Evolutionary conservation across 2,113 vertebrate species (phyloP), one percentile per base, ranked within the genome.

Genomic region (Chloropsis cyanopogon): DNA sequence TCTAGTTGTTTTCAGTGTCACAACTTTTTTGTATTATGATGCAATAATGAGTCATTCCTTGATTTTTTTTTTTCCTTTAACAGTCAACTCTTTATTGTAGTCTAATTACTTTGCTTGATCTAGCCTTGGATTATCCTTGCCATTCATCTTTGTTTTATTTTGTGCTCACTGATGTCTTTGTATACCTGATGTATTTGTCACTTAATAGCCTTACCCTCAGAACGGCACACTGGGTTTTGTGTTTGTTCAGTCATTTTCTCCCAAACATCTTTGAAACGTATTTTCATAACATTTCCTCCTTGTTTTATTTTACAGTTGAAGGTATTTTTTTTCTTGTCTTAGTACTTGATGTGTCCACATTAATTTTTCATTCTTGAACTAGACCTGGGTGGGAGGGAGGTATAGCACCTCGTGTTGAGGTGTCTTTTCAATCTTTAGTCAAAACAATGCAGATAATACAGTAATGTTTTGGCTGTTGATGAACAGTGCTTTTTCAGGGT

Each of bases 391-490:
- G n/a, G 21, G n/a, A 66, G 71, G 31, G 23, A 79, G 25, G 29
- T 86, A n/a, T 3, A 50, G 22, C 15, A 41, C 35, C 14, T 46
- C 0, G 0, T 41, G 24, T 33, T 33, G 44, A 82, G 18, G 14
- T 61, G 33, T 46, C 23, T 5, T 77, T 64, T 64, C 50, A 24
- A 56, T 37, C 42, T 78, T 46, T n/a, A 82, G 42, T 17, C 19
- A 46, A 69, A 82, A 49, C 14, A 70, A 14, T 37, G 42, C 14
- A 75, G 20, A 11, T 61, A 61, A 70, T 14, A 54, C 5, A 47
- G 6, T 37, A 31, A 50, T 14, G 6, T 70, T 88, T 79, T 47
- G 49, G 15, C 37, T 86, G n/a, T 57, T 76, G 63, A 22, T 53
- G 29, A 92, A 57, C 13, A 66, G 17, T 26, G 52, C 24, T 83